Evolutionary conservation across 2,113 vertebrate species (phyloP), one percentile per base, ranked within the genome.

Genomic region (Puntigrus tetrazona): DNA sequence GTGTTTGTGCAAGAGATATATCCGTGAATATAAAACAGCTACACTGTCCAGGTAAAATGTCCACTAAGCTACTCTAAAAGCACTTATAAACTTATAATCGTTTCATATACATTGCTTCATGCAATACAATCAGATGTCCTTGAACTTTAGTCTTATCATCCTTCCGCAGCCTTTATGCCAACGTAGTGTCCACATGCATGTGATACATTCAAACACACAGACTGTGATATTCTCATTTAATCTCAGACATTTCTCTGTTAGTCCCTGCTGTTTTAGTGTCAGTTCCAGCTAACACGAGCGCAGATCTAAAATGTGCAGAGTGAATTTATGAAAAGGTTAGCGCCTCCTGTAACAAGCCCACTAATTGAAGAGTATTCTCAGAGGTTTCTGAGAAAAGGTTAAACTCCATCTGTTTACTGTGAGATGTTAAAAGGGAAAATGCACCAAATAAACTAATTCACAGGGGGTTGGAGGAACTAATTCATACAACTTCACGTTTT

Each of bases 281-380:
- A 63, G 57, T 10, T 57, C 14, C 77, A 11, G 8, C 5, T 3
- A 78, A 63, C 45, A 34, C 29, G 25, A 38, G 34, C 7, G 11
- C 57, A 14, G 83, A 43, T 67, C 67, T 78, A 43, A 47, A 69
- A 65, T 41, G 76, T 59, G 61, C 22, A 10, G 41, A 70, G 45
- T 86, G 85, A 86, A 86, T 86, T 59, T 41, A 65, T 86, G 81
- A 86, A 86, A 86, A 86, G 85, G 81, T 86, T 79, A 86, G 52
- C 9, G 16, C 29, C 75, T 72, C 65, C 67, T 61, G 31, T 78
- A 59, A 86, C 81, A 82, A 72, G 81, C 55, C 27, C 20, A 72
- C 81, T 78, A 86, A 86, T 83, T 79, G 74, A 83, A 69, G 38
- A 13, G 65, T 41, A 78, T 86, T 78, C 85, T 86, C 81, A 27